Base-by-base conservation (phyloP, 2,797 vertebrate genomes). In the Rhodeus uyekii region DNA sequence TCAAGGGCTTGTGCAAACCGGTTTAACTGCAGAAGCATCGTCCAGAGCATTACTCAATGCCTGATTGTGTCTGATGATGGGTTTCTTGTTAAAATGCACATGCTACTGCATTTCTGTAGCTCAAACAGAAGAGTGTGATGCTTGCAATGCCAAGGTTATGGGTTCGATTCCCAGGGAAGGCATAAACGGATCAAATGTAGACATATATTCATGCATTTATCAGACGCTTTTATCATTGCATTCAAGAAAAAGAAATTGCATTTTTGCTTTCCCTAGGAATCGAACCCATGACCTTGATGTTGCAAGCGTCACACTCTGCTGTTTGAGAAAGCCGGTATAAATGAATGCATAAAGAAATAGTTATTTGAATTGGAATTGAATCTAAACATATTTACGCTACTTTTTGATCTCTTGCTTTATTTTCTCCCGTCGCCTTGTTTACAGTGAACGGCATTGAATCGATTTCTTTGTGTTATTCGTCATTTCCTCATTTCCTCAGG, bases 401-500 rank as follows among this genome's bases (percentile, higher is more conserved):
- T n/a, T 22, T 53, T 2, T 53, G 48, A 53, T 34, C 2, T 10
- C 32, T 22, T 38, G 4, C 14, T 29, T 69, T 27, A 19, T 16
- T 12, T 39, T 58, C 19, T 36, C 48, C 14, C 0, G 1, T 36
- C 14, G 8, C 9, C 27, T 34, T 36, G 39, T 14, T 27, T 16
- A n/a, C 55, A n/a, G 39, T 34, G 7, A n/a, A 50, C 42, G 48
- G 42, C 12, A 14, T 44, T 55, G 14, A 53, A 12, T 14, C 0
- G 24, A 77, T 79, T 32, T 71, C 34, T 34, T 0, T 39, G 4
- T 2, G 48, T 16, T 46, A 14, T 68, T 44, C 64, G 12, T 29
- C 34, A 22, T 65, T 12, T 7, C 53, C n/a, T 32, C 63, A n/a
- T n/a, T 24, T 60, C 80, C 7, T 85, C 77, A 98, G 97, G 96